phyloP scores from a whole-genome alignment of 2,797 vertebrate species.

The Pseudochirops corinnae region DNA sequence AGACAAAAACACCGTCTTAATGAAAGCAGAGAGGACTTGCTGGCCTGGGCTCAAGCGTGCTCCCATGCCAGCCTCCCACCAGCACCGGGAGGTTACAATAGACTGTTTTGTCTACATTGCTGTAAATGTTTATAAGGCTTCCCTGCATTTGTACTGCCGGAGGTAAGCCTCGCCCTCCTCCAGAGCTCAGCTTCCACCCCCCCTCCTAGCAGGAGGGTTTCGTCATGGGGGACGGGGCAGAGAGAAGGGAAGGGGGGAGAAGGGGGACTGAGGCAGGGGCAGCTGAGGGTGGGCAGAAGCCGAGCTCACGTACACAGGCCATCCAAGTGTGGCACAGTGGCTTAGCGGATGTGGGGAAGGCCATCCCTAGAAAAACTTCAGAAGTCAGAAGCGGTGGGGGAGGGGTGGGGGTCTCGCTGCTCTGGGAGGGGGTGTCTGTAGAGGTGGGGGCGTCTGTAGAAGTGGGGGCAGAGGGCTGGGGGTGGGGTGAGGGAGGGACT shows the following conservation, averaged over 20 bases:
- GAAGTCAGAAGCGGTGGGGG: background rate
- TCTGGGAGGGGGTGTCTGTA: background rate
- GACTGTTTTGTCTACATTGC: slow-evolving; percentile 86
- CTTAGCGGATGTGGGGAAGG: background rate
- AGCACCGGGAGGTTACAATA: slow-evolving; percentile 81
- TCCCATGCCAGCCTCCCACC: slow-evolving; percentile 81
- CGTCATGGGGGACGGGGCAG: background rate
- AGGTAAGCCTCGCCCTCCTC: slow-evolving; percentile 40
- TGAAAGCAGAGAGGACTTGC: slow-evolving; percentile 82
- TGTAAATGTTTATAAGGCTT: slow-evolving; percentile 82
- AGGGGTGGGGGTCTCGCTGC: background rate
- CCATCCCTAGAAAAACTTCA: background rate
- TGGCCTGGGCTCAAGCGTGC: slow-evolving; percentile 80
- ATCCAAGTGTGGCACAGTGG: background rate
- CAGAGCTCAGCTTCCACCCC: background rate
- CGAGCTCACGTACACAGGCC: too few relatives aligned
- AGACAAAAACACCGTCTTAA: slow-evolving; percentile 85
- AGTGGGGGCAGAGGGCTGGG: background rate
- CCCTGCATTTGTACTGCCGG: slow-evolving; percentile 57
- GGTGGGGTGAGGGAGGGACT: background rate
- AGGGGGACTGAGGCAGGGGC: rapidly evolving
- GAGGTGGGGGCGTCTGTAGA: too few relatives aligned
- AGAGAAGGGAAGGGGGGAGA: background rate
- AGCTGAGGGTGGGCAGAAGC: background rate
- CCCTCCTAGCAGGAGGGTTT: background rate